These are phyloP conservation scores for Parnassius orleans DNA, from an alignment of 2,888 invertebrate species.

Conservation along the genomic window DNA sequence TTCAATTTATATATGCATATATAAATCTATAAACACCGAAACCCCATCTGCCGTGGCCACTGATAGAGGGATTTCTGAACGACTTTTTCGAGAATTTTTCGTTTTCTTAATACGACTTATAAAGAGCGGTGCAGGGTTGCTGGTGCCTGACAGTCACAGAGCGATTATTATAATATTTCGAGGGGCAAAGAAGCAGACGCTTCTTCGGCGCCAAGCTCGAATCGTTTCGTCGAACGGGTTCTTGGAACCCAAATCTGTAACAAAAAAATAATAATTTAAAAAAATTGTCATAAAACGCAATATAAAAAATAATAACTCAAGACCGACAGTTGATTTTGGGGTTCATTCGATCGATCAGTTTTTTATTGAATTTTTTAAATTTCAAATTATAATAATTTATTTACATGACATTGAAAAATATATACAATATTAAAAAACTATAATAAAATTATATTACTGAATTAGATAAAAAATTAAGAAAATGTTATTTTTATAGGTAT, in stretches of 20 bases:
- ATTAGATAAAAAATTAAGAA: too few species aligned
- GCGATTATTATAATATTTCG: slow-evolving; percentile 65
- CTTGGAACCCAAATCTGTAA: slow-evolving; percentile 69
- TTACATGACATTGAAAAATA: too few species aligned
- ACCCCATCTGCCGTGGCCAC: slow-evolving; percentile 73
- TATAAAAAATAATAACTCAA: background rate
- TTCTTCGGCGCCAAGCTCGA: slow-evolving; percentile 63
- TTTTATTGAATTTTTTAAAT: too few species aligned
- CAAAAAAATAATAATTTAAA: slow-evolving; percentile 40
- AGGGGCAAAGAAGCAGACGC: slow-evolving; percentile 51
- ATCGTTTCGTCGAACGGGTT: slow-evolving; percentile 73
- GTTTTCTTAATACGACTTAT: slow-evolving; percentile 65
- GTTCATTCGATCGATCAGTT: too few species aligned
- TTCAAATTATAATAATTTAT: too few species aligned
- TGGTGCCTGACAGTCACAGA: slow-evolving; percentile 69
- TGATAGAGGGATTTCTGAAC: slow-evolving; percentile 54
- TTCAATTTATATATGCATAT: slow-evolving; percentile 76
- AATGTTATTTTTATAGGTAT: too few species aligned
- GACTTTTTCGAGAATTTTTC: slow-evolving; percentile 58
- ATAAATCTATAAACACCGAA: slow-evolving; percentile 52
- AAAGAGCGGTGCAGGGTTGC: slow-evolving; percentile 70
- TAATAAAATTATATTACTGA: too few species aligned
- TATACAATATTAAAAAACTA: too few species aligned
- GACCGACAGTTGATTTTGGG: background rate
- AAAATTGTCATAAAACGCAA: background rate